Evolutionary conservation across 2,888 invertebrate genomes (phyloP).

Genomic region (Synanthedon vespiformis): DNA sequence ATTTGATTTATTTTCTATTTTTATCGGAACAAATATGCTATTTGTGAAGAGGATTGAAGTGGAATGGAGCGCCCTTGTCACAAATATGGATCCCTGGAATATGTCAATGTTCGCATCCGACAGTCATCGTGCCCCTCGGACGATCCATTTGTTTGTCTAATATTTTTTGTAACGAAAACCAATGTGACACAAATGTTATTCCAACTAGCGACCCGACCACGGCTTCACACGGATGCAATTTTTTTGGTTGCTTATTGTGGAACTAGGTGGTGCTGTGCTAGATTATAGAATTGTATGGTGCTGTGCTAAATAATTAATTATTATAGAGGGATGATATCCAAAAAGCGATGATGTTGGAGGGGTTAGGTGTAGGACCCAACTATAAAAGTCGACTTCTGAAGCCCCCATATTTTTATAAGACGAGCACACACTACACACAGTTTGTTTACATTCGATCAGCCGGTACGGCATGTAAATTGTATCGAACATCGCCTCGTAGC

Average conservation of each 20-base stretch:
- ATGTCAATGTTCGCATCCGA: not conserved
- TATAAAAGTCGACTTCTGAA: no score
- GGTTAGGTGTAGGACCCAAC: no score
- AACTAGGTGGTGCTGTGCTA: no score
- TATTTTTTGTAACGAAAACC: not conserved
- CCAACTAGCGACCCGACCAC: no score
- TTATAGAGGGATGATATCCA: not conserved
- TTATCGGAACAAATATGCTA: constrained; percentile 11
- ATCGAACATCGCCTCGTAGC: constrained; percentile 1
- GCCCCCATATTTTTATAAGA: constrained; percentile 33
- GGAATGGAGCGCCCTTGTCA: constrained; percentile 2
- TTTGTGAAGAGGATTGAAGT: constrained; percentile 12
- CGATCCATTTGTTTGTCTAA: not conserved
- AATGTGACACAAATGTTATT: not conserved
- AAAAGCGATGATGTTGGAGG: not conserved
- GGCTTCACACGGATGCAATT: no score
- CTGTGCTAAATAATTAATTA: no score
- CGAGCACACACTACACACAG: constrained; percentile 18
- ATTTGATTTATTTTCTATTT: constrained; percentile 9
- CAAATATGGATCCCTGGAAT: constrained; percentile 2
- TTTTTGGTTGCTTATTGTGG: no score
- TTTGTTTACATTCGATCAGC: constrained; percentile 47
- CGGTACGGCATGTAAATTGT: constrained; percentile 11
- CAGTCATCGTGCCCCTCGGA: not conserved
- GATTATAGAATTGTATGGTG: no score